A percentile compares a stretch with the other conserved stretches of the same genome.
phyloP scores from a whole-genome alignment of 2,888 invertebrate species.

The Arrhopalites spinosus region DNA sequence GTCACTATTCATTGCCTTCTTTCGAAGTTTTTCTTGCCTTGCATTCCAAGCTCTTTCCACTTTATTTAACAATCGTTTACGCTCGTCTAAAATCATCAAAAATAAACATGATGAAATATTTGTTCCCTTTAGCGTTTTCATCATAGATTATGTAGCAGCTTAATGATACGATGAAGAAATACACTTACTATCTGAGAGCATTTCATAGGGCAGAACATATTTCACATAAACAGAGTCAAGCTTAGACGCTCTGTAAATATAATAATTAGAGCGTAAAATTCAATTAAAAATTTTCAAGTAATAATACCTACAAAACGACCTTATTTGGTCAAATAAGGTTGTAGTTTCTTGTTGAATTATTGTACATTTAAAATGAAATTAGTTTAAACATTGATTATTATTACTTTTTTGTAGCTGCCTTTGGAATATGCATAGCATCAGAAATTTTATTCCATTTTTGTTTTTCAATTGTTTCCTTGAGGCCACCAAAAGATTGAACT shows the following conservation, averaged over 20 bases:
- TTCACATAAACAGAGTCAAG: slow-evolving; percentile 89
- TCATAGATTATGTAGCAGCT: no score
- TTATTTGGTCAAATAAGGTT: no score
- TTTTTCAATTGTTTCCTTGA: slow-evolving; percentile 83
- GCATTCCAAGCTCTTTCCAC: slow-evolving; percentile 78
- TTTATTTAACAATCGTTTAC: slow-evolving; percentile 72
- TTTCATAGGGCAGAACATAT: slow-evolving; percentile 86
- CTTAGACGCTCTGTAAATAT: slow-evolving; percentile 78
- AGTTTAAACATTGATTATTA: no score
- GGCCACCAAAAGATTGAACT: slow-evolving; percentile 82
- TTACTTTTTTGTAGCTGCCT: no score
- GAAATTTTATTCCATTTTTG: slow-evolving; percentile 88
- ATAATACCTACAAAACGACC: no score
- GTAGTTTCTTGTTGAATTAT: no score
- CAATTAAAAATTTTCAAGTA: no score
- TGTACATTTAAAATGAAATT: no score
- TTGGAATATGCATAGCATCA: slow-evolving; percentile 83
- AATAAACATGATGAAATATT: neutral
- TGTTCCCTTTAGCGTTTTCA: no score
- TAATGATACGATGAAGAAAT: no score
- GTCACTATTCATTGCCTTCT: slow-evolving; percentile 60
- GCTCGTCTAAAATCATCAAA: slow-evolving; percentile 66
- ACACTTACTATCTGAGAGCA: slow-evolving; percentile 70
- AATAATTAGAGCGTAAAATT: no score
- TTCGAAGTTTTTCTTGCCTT: slow-evolving; percentile 63